Evolutionary conservation across 1,140 invertebrate species (phyloP).

Genomic region (Heliconius melpomene): DNA sequence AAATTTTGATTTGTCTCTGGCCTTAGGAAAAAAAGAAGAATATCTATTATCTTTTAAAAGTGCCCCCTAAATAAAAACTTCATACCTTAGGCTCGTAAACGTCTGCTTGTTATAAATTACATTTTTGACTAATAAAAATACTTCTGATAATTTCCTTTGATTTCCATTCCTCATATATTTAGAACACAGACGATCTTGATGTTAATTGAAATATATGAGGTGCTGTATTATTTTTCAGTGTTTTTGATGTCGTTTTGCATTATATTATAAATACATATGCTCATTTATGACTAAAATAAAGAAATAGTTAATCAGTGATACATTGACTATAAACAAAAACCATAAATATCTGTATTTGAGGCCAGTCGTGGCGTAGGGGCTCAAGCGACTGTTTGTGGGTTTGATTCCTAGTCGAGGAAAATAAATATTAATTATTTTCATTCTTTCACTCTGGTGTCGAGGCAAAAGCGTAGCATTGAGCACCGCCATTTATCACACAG

Average conservation of each 20-base stretch:
- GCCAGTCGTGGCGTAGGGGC: no score
- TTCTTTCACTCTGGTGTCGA: no score
- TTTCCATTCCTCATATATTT: slow-evolving; percentile 42
- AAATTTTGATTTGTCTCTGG: slow-evolving; percentile 20
- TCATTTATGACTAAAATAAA: neutral
- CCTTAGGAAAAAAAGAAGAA: neutral
- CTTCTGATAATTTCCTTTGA: slow-evolving; percentile 37
- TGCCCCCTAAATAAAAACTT: slow-evolving; percentile 47
- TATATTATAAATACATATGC: neutral
- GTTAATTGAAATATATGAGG: slow-evolving; percentile 32
- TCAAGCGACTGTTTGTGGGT: no score
- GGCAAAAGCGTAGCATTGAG: no score
- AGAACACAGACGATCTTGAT: slow-evolving; percentile 30
- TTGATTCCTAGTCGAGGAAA: no score
- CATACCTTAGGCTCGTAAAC: slow-evolving; percentile 43
- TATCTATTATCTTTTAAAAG: slow-evolving; percentile 26
- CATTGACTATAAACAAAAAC: no score
- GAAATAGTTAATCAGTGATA: neutral
- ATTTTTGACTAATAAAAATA: slow-evolving; percentile 43
- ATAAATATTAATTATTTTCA: no score
- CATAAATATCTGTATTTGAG: no score
- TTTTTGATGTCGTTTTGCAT: neutral
- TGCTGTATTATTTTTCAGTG: slow-evolving; percentile 12
- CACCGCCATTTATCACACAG: no score
- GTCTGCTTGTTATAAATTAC: slow-evolving; percentile 54